A percentile compares a stretch with the other conserved stretches of the same genome.
Conservation (phyloP, 1,140 invertebrate species). For the Conus ventricosus region DNA sequence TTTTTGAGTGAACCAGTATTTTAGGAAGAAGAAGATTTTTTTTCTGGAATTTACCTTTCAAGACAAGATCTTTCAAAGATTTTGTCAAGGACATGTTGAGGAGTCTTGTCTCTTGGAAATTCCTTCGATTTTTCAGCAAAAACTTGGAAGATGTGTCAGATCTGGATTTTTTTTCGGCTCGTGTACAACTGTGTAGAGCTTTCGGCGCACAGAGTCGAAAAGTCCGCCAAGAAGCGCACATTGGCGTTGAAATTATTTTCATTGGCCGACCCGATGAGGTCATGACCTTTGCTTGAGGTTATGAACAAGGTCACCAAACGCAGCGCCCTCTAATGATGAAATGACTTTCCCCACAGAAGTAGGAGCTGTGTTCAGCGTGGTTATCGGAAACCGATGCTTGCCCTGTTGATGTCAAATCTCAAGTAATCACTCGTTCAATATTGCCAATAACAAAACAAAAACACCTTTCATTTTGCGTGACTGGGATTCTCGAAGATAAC, state of each 20-base stretch:
- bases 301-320: background rate
- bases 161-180: background rate
- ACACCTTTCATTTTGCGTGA: background rate
- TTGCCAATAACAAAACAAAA: background rate
- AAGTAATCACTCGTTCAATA: too few species aligned
- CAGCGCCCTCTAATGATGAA: background rate
- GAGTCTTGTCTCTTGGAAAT: background rate
- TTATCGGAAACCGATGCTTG: background rate
- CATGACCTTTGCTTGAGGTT: background rate
- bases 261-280: background rate
- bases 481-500: background rate
- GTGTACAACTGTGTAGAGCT: background rate
- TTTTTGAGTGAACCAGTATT: too few species aligned
- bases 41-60: conserved; percentile 8
- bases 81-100: conserved; percentile 23
- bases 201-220: conserved; percentile 24
- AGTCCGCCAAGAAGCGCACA: conserved; percentile 28
- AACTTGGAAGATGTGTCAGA: background rate
- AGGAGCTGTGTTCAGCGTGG: background rate
- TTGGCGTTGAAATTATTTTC: background rate
- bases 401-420: too few species aligned
- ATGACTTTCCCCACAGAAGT: background rate
- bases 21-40: background rate
- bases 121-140: background rate
- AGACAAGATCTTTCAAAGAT: background rate